Conservation (phyloP, 1,140 invertebrate species). For the Euwallacea fornicatus region DNA sequence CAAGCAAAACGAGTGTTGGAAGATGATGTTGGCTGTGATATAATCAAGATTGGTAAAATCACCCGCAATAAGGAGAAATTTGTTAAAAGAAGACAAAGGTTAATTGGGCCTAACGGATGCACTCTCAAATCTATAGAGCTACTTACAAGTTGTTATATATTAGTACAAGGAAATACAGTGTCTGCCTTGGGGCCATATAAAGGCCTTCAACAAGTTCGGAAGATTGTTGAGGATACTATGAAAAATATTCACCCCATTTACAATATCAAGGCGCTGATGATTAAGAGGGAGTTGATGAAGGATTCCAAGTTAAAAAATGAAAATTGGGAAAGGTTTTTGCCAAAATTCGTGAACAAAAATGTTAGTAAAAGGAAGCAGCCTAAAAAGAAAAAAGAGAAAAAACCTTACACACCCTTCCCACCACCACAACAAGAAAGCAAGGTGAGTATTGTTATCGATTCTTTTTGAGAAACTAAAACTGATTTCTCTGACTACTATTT, state of each 20-base stretch:
- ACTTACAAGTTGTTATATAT: constrained; percentile 95
- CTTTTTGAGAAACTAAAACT: too few species aligned
- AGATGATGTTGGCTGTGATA: constrained; percentile 92
- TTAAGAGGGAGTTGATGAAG: constrained; percentile 92
- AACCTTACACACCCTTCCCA: constrained; percentile 96
- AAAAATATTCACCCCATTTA: constrained; percentile 99
- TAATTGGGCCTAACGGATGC: constrained; percentile 96
- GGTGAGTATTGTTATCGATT: constrained; percentile 35
- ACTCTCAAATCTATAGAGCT: constrained; percentile 97
- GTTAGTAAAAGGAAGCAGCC: constrained; percentile 83
- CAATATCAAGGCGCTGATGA: constrained; percentile 98
- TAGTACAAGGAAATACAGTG: constrained; percentile 98
- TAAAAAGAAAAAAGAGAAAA: constrained; percentile 79
- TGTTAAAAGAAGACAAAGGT: constrained; percentile 89
- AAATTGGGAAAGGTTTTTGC: constrained; percentile 96
- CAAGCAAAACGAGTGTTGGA: constrained; percentile 84
- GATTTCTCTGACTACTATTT: constrained; percentile 13
- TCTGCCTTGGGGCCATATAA: constrained; percentile 93
- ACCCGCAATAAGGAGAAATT: constrained; percentile 94
- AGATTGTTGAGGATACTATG: constrained; percentile 97
- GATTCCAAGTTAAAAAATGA: constrained; percentile 91
- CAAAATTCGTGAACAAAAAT: constrained; percentile 94
- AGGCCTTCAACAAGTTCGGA: constrained; percentile 88
- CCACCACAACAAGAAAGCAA: constrained; percentile 91
- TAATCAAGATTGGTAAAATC: constrained; percentile 94